phyloP scores from a whole-genome alignment of 1,140 invertebrate species.

The Heterodera carotae region DNA sequence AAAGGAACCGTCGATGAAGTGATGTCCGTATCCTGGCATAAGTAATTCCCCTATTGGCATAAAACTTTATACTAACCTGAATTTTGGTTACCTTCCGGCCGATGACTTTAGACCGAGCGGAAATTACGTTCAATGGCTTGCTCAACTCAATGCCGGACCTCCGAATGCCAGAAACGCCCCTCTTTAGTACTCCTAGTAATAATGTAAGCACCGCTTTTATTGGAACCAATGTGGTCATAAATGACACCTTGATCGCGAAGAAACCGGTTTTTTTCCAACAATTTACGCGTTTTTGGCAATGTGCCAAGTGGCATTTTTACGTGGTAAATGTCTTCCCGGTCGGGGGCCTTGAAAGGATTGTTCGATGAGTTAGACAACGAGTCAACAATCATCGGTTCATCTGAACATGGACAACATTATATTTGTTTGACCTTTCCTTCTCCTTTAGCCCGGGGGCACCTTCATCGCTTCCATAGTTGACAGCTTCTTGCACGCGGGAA shows the following conservation, averaged over 20 bases:
- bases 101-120: neutral
- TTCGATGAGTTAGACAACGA: neutral
- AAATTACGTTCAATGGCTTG: slow-evolving; percentile 19
- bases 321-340: slow-evolving; percentile 41
- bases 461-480: neutral
- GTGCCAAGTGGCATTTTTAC: slow-evolving; percentile 35
- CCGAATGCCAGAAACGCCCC: slow-evolving; percentile 23
- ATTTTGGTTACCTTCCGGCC: slow-evolving; percentile 13
- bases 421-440: neutral
- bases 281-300: slow-evolving; percentile 24
- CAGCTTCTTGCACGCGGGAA: neutral
- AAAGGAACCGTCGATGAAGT: slow-evolving; percentile 18
- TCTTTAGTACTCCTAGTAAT: slow-evolving; percentile 23
- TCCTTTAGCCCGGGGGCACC: neutral
- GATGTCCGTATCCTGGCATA: slow-evolving; percentile 22
- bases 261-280: slow-evolving; percentile 30
- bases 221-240: neutral
- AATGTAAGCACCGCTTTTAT: neutral
- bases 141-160: slow-evolving; percentile 2
- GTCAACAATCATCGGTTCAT: slow-evolving; percentile 13
- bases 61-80: neutral
- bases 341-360: slow-evolving; percentile 33
- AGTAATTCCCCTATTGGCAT: neutral
- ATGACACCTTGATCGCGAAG: slow-evolving; percentile 35
- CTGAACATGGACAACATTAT: neutral